A percentile compares a stretch with the other conserved stretches of the same genome.
These are phyloP conservation scores for Crenichthys baileyi DNA, from an alignment of 2,797 vertebrate species.

Conservation along the genomic window DNA sequence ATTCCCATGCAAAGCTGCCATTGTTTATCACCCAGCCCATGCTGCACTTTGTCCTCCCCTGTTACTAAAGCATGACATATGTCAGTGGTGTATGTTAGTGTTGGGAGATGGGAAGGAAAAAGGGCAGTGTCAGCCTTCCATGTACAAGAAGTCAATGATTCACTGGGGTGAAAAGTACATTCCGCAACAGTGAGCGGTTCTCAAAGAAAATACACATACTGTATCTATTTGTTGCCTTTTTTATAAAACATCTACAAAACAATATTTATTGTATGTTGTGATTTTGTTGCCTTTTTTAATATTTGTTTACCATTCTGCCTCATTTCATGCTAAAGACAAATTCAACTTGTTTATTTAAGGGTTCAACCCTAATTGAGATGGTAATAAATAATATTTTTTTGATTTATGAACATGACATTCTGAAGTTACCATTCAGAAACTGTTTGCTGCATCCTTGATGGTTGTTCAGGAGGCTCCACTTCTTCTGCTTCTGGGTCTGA, in stretches of 20 bases:
- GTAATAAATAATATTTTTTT: too few species aligned
- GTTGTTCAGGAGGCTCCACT: too few species aligned
- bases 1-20: slow-evolving; percentile 60
- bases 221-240: neutral
- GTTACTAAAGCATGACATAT: slow-evolving; percentile 64
- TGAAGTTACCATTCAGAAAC: too few species aligned
- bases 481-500: too few species aligned
- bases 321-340: neutral
- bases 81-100: slow-evolving; percentile 66
- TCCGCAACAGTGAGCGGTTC: slow-evolving; percentile 61
- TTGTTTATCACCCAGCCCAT: slow-evolving; percentile 56
- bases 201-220: slow-evolving; percentile 32
- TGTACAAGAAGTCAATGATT: slow-evolving; percentile 69
- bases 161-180: slow-evolving; percentile 71
- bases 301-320: neutral
- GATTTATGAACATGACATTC: too few species aligned
- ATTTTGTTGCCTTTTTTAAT: neutral
- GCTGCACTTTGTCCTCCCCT: slow-evolving; percentile 56
- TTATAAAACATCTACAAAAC: neutral
- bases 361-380: too few species aligned
- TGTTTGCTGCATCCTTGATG: too few species aligned
- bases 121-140: slow-evolving; percentile 50
- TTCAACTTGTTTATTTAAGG: neutral
- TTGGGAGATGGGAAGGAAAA: slow-evolving; percentile 53
- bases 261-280: neutral